Evolutionary conservation across 2,888 invertebrate genomes (phyloP).

Genomic region (Melanchra persicariae): DNA sequence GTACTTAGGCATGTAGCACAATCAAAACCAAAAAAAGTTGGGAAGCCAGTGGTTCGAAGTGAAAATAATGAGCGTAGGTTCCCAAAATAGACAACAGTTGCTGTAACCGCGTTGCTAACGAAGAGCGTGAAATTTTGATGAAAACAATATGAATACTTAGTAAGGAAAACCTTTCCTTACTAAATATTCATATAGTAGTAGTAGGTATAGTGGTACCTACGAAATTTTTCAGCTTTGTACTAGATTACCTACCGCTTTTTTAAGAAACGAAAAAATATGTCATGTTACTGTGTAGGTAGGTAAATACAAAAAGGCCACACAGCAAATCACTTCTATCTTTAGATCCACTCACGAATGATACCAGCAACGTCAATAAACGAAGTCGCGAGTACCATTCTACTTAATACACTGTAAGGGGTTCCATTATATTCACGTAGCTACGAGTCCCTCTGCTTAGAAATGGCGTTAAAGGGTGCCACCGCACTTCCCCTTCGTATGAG

Average conservation of each 20-base stretch:
- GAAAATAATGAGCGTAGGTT: background rate
- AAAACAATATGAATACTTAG: too few species aligned
- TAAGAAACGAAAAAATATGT: background rate
- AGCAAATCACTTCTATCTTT: background rate
- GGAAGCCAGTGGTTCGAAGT: background rate
- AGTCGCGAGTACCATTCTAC: slow-evolving; percentile 43
- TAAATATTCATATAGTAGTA: too few species aligned
- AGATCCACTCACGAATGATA: slow-evolving; percentile 18
- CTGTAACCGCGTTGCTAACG: background rate
- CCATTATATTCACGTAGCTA: slow-evolving; percentile 39
- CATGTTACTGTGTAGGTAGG: background rate
- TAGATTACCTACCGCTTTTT: too few species aligned
- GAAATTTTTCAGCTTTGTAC: too few species aligned
- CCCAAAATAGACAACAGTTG: background rate
- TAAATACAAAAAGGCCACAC: background rate
- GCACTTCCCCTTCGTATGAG: slow-evolving; percentile 67
- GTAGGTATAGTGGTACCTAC: too few species aligned
- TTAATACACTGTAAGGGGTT: slow-evolving; percentile 50
- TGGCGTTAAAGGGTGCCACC: slow-evolving; percentile 58
- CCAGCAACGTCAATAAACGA: slow-evolving; percentile 19
- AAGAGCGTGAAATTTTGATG: too few species aligned
- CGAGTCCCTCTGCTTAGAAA: slow-evolving; percentile 56
- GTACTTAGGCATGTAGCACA: background rate
- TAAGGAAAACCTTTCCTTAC: too few species aligned
- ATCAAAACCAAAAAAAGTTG: background rate